Conservation (phyloP, 2,888 invertebrate genomes). For the Pristionchus fissidentatus region DNA sequence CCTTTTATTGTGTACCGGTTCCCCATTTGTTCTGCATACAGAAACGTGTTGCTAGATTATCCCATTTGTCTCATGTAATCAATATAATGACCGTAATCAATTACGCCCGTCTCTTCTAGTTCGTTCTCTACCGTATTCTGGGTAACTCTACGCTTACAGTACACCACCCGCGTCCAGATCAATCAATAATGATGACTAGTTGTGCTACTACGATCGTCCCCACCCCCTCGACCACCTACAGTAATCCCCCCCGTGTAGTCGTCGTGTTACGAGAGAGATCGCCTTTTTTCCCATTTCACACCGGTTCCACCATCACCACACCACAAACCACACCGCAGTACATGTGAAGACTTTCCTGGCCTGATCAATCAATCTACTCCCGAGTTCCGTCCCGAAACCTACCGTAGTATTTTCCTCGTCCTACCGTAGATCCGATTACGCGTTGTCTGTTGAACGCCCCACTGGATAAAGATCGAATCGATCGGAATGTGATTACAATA, state of each 20-base stretch:
- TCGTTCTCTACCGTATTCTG: slow-evolving; percentile 38
- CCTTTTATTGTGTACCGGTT: too few species aligned
- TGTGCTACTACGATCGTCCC: slow-evolving; percentile 10
- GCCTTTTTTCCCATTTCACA: slow-evolving; percentile 6
- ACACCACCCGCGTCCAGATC: not conserved
- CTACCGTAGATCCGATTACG: slow-evolving; percentile 24
- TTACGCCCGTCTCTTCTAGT: not conserved
- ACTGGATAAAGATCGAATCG: slow-evolving; percentile 34
- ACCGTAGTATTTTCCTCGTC: slow-evolving; percentile 9
- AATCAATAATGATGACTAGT: slow-evolving; percentile 36
- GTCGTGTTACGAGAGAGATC: not conserved
- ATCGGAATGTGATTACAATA: too few species aligned
- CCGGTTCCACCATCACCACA: slow-evolving; percentile 13
- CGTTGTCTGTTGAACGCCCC: slow-evolving; percentile 25
- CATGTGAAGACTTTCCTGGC: slow-evolving; percentile 35
- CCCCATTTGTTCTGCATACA: slow-evolving; percentile 43
- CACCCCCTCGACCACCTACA: not conserved
- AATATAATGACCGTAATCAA: too few species aligned
- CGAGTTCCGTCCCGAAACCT: slow-evolving; percentile 27
- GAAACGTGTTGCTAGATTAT: slow-evolving; percentile 45
- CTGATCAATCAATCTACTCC: slow-evolving; percentile 36
- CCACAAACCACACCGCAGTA: slow-evolving; percentile 42
- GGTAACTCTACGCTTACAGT: slow-evolving; percentile 36
- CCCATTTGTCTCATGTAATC: slow-evolving; percentile 42
- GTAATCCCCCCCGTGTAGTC: slow-evolving; percentile 20